These are phyloP conservation scores for Numida meleagris DNA, from an alignment of 2,113 vertebrate species.

Conservation along the genomic window DNA sequence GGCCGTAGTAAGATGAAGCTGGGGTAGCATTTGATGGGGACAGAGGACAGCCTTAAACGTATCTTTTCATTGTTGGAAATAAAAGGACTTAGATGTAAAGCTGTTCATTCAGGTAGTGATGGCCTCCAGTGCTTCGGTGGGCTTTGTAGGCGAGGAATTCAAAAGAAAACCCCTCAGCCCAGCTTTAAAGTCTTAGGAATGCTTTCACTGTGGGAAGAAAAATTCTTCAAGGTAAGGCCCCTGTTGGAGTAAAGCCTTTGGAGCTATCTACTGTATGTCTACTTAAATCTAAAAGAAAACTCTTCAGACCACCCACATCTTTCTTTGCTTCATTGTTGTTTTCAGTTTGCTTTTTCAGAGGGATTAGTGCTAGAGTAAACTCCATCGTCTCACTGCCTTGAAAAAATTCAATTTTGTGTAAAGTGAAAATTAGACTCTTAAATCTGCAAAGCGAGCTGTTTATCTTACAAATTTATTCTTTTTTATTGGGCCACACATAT, in stretches of 20 bases:
- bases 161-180: conserved; percentile 31
- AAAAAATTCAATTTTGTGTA: conserved; percentile 73
- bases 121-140: background rate
- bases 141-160: conserved; percentile 38
- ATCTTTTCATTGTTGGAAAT: conserved; percentile 38
- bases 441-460: conserved; percentile 82
- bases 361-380: conserved; percentile 81
- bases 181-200: conserved; percentile 54
- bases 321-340: conserved; percentile 67
- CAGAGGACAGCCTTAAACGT: conserved; percentile 49
- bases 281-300: conserved; percentile 68
- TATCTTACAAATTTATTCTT: conserved; percentile 85
- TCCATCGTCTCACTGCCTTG: conserved; percentile 69
- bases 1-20: background rate
- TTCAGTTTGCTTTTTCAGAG: conserved; percentile 80
- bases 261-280: conserved; percentile 63
- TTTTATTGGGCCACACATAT: conserved; percentile 83
- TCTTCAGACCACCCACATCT: conserved; percentile 81
- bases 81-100: background rate
- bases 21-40: conserved; percentile 19
- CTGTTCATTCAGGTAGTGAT: conserved; percentile 42
- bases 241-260: conserved; percentile 39
- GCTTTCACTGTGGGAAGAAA: conserved; percentile 60
- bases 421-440: conserved; percentile 84
- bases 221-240: conserved; percentile 58